These are phyloP conservation scores for Nibea coibor DNA, from an alignment of 2,113 vertebrate genomes.

Conservation along the genomic window DNA sequence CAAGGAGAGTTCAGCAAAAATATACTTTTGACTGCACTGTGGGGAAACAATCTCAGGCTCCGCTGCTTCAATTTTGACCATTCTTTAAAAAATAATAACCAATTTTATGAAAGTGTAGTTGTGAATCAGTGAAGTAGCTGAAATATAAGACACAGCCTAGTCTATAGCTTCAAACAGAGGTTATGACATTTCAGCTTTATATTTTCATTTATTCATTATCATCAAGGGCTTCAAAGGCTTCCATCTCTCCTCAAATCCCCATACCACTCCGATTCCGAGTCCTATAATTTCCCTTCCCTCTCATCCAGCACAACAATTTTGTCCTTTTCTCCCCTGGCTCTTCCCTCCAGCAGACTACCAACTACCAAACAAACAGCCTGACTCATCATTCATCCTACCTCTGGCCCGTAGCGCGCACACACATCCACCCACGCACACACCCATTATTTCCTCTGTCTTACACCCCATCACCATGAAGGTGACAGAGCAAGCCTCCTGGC, in stretches of 20 bases:
- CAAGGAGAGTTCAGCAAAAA: not conserved
- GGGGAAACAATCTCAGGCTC: not conserved
- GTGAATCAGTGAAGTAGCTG: not conserved
- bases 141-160: not conserved
- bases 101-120: not conserved
- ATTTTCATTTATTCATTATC: not conserved
- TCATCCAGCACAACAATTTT: slow-evolving; percentile 25
- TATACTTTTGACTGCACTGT: not conserved
- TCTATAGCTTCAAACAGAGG: not conserved
- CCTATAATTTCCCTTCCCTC: slow-evolving; percentile 19
- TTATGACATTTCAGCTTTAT: not conserved
- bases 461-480: slow-evolving; percentile 67
- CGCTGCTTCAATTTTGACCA: not conserved
- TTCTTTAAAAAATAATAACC: slow-evolving; percentile 1
- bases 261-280: not conserved
- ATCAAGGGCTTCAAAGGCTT: not conserved
- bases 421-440: slow-evolving; percentile 35
- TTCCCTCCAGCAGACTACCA: slow-evolving; percentile 21
- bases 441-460: slow-evolving; percentile 63
- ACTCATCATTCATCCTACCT: slow-evolving; percentile 67
- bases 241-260: not conserved
- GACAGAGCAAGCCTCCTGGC: slow-evolving; percentile 66
- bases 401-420: slow-evolving; percentile 27
- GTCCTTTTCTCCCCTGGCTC: slow-evolving; percentile 35
- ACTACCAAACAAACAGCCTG: slow-evolving; percentile 62